phyloP scores from a whole-genome alignment of 2,888 invertebrate species.

The Caenorhabditis sp. region DNA sequence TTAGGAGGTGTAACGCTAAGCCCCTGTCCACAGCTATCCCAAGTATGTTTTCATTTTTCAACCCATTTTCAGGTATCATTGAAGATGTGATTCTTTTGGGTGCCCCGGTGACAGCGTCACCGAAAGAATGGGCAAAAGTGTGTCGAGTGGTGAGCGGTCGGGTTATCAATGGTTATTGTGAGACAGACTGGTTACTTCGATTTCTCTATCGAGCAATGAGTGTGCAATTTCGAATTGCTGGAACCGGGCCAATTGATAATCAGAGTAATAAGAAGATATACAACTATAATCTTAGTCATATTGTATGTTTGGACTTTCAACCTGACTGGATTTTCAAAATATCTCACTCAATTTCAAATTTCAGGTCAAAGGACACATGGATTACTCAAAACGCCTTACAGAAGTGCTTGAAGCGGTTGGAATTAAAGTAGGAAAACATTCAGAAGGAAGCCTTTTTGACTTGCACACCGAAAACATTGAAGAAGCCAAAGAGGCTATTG shows the following conservation, averaged over 20 bases:
- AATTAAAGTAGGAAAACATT: conserved; percentile 45
- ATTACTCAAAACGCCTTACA: conserved; percentile 66
- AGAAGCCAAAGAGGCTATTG: conserved; percentile 26
- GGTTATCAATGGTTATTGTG: conserved; percentile 78
- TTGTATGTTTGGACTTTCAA: too few species aligned
- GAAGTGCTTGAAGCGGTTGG: conserved; percentile 66
- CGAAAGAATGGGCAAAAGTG: conserved; percentile 74
- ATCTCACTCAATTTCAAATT: neutral
- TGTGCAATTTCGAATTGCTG: conserved; percentile 76
- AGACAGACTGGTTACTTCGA: conserved; percentile 76
- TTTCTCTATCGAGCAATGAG: conserved; percentile 78
- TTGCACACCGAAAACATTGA: conserved; percentile 25
- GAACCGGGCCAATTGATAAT: conserved; percentile 75
- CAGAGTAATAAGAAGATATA: conserved; percentile 74
- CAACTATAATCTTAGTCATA: conserved; percentile 76
- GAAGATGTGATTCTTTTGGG: conserved; percentile 78
- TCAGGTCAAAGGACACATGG: conserved; percentile 68
- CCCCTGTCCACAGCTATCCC: neutral
- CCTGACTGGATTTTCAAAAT: neutral
- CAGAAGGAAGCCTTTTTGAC: conserved; percentile 32
- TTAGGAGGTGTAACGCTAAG: too few species aligned
- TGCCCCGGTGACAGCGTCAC: conserved; percentile 76
- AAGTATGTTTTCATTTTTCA: too few species aligned
- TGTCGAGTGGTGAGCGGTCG: conserved; percentile 76
- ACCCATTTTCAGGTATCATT: conserved; percentile 72